phyloP scores from a whole-genome alignment of 1,140 invertebrate genomes.

The Calliphora vicina region DNA sequence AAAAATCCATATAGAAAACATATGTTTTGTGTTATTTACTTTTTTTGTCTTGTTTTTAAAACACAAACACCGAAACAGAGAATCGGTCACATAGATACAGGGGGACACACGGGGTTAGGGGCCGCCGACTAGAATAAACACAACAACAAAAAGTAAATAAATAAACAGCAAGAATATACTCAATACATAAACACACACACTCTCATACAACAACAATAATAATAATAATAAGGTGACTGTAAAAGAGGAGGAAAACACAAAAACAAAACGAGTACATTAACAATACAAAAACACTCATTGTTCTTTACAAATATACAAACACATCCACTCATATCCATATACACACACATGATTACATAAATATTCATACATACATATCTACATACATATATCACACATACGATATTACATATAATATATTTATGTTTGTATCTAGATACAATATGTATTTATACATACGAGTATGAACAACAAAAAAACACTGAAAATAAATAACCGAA shows the following conservation, averaged over 20 bases:
- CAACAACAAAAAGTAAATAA: too few relatives aligned
- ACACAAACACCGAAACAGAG: not conserved
- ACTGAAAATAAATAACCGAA: not conserved
- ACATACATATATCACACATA: too few relatives aligned
- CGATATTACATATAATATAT: not conserved
- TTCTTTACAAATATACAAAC: not conserved
- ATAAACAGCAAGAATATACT: not conserved
- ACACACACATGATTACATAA: not conserved
- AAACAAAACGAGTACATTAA: not conserved
- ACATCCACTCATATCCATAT: not conserved
- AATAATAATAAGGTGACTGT: not conserved
- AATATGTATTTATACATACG: too few relatives aligned
- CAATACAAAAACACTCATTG: not conserved
- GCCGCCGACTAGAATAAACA: too few relatives aligned
- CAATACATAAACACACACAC: not conserved
- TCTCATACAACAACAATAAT: too few relatives aligned
- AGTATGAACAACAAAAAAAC: not conserved
- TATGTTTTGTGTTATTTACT: slow-evolving; percentile 17
- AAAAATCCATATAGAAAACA: not conserved
- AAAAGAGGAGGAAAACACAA: not conserved
- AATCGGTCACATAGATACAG: too few relatives aligned
- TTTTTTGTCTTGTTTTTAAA: not conserved
- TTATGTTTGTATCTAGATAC: not conserved
- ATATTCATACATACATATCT: not conserved
- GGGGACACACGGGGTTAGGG: too few relatives aligned